Percentiles rank a stretch among this genome's conserved stretches.
These are phyloP conservation scores for Tricholauxania praeusta DNA, from an alignment of 2,888 invertebrate species.

Conservation along the genomic window DNA sequence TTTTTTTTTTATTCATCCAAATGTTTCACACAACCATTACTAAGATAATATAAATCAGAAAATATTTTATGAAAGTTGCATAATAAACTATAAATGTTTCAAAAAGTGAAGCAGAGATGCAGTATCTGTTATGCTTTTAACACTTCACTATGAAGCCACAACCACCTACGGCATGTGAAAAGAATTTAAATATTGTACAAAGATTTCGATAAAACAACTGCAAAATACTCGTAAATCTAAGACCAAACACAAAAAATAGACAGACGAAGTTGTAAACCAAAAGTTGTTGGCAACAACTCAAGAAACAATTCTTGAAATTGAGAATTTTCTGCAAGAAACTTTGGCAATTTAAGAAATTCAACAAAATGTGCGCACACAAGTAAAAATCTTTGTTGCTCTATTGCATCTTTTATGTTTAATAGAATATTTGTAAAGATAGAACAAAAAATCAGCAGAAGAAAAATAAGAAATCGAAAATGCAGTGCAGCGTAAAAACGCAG, in stretches of 20 bases:
- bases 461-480: not conserved
- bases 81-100: no score
- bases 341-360: not conserved
- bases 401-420: slow-evolving; percentile 19
- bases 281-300: no score
- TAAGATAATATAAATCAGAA: no score
- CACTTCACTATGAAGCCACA: no score
- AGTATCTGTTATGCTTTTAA: no score
- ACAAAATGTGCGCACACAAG: slow-evolving; percentile 9
- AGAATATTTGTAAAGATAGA: not conserved
- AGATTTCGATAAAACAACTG: slow-evolving; percentile 15
- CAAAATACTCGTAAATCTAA: slow-evolving; percentile 30
- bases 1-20: no score
- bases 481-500: not conserved
- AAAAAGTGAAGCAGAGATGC: no score
- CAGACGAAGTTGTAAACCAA: no score
- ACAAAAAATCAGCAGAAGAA: not conserved
- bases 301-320: slow-evolving; percentile 8
- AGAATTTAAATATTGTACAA: slow-evolving; percentile 11
- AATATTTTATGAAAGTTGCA: no score
- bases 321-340: slow-evolving; percentile 11
- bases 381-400: not conserved
- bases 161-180: not conserved
- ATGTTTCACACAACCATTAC: no score
- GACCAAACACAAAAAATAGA: no score